Conservation (phyloP, 2,888 invertebrate genomes). For the Pachydiplax longipennis region DNA sequence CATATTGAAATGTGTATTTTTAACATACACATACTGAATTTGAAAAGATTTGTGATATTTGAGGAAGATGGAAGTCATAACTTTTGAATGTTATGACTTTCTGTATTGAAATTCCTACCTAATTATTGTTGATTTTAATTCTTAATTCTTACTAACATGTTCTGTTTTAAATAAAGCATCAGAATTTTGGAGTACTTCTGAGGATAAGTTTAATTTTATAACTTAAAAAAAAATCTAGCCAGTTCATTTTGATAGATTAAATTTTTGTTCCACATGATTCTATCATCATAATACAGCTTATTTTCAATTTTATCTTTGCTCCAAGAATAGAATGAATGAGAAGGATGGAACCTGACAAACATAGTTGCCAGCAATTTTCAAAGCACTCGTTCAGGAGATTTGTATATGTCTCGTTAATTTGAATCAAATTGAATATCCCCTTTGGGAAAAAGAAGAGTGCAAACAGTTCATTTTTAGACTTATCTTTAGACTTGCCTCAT, state of each 20-base stretch:
- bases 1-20: no score
- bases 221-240: background rate
- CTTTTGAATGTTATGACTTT: background rate
- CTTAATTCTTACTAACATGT: background rate
- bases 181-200: background rate
- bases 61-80: background rate
- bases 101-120: background rate
- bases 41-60: constrained; percentile 34
- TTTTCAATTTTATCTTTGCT: background rate
- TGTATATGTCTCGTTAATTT: background rate
- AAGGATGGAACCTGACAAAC: background rate
- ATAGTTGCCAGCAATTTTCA: background rate
- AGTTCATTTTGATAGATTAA: background rate
- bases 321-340: background rate
- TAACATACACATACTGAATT: no score
- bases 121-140: background rate
- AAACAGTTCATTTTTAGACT: background rate
- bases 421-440: background rate
- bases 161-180: background rate
- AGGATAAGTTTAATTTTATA: background rate
- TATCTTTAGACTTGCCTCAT: background rate
- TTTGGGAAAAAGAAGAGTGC: background rate
- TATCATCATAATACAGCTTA: background rate
- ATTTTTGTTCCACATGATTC: background rate
- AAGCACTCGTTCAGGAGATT: background rate